A percentile compares a stretch with the other conserved stretches of the same genome.
These are phyloP conservation scores for Stegana nigrithorax DNA, from an alignment of 2,888 invertebrate genomes.

Conservation along the genomic window DNA sequence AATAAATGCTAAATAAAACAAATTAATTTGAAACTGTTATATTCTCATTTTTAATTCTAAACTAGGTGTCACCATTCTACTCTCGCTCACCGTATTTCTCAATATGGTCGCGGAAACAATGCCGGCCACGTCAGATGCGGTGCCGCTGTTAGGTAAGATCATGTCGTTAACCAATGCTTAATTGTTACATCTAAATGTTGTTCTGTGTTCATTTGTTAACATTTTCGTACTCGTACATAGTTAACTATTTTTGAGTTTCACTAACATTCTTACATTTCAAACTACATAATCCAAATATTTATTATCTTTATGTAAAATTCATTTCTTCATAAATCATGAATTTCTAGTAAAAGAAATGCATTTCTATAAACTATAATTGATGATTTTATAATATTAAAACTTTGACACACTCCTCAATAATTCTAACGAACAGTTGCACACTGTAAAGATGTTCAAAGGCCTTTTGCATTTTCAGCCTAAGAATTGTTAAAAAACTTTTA, in stretches of 20 bases:
- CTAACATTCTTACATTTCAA: too few relatives aligned
- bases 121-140: constrained; percentile 96
- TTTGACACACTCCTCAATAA: constrained; percentile 57
- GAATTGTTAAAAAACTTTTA: constrained; percentile 20
- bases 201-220: constrained; percentile 9
- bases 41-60: constrained; percentile 22
- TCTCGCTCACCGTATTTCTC: constrained; percentile 97
- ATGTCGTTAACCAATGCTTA: constrained; percentile 44
- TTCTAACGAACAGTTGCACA: constrained; percentile 18
- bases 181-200: constrained; percentile 37
- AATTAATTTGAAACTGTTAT: too few relatives aligned
- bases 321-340: constrained; percentile 8
- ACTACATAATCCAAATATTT: not conserved
- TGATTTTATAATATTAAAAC: constrained; percentile 68
- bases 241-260: too few relatives aligned
- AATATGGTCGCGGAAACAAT: constrained; percentile 99
- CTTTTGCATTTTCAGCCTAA: constrained; percentile 33
- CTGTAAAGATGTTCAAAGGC: constrained; percentile 17
- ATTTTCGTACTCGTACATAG: too few relatives aligned
- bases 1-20: too few relatives aligned
- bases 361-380: constrained; percentile 58
- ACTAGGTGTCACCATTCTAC: constrained; percentile 93
- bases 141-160: constrained; percentile 81
- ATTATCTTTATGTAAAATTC: not conserved
- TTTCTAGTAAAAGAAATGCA: constrained; percentile 33